Base-by-base conservation (phyloP, 2,888 invertebrate genomes). In the Plutella xylostella region DNA sequence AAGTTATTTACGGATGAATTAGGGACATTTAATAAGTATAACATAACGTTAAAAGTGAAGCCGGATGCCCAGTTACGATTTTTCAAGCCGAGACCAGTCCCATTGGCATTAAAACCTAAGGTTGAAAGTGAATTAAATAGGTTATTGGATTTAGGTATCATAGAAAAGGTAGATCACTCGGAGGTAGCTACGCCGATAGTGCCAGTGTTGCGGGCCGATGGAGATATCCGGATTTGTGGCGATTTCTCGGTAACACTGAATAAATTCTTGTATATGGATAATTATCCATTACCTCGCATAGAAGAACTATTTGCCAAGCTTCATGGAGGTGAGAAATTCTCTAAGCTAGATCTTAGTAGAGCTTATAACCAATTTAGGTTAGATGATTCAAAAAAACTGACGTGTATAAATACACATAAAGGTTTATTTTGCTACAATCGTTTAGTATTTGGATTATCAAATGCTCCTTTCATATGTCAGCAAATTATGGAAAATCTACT, bases 391-490 rank as follows among this genome's bases (percentile, higher is more conserved):
- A 30, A 25, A 25, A 25, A 25, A 25, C 20, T 38, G n/a, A 25
- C 45, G 4, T 54, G 54, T 12, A 53, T 56, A 17, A 48, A 48
- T n/a, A 55, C 56, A 11, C 54, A 57, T 33, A 51, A 51, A 44
- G 55, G 56, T 20, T 45, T 55, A 21, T 57, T 50, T 42, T 48
- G 42, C n/a, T 53, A 48, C 45, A 51, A 51, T 33, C 45, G 54
- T 18, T 37, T 55, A 18, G 43, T 53, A 25, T 57, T 47, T 44
- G 56, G 58, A 9, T 51, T 65, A 19, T 46, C 52, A n/a, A 54
- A 51, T 17, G 57, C 57, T 9, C 57, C 58, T 4, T 53, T 54
- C 12, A 56, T 56, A 45, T 63, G 63, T 43, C 58, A 65, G 50
- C 53, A 55, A 48, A 49, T 54, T 15, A 60, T 63, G 54, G 50